Conservation (phyloP, 53 echinoderm and acorn worm genomes). For the Actinopyga echinites region DNA sequence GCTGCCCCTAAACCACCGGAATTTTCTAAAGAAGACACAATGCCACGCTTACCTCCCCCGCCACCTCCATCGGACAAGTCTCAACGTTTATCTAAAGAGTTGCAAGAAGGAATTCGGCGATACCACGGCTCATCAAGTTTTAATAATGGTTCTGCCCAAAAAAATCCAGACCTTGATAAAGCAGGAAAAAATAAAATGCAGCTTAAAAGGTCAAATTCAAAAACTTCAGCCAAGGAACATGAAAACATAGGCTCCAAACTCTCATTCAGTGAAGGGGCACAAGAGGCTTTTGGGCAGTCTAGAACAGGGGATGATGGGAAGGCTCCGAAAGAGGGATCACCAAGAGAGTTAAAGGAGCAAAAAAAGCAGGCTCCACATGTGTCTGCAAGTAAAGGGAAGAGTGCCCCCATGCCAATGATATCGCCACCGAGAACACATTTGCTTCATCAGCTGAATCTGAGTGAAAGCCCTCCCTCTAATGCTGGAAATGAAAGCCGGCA, state of each 20-base stretch:
- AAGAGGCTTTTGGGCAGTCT: not conserved
- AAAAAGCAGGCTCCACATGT: not conserved
- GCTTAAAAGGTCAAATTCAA: not conserved
- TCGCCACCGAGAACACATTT: slow-evolving; percentile 55
- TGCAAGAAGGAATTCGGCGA: slow-evolving; percentile 13
- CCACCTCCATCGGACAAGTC: slow-evolving; percentile 30
- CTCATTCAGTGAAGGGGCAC: too few species aligned
- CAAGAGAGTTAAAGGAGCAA: not conserved
- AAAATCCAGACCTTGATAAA: not conserved
- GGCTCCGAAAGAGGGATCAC: not conserved
- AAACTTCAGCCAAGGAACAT: not conserved
- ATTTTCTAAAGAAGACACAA: slow-evolving; percentile 24
- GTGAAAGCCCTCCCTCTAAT: slow-evolving; percentile 44
- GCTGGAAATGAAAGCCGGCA: slow-evolving; percentile 39
- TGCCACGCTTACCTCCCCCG: slow-evolving; percentile 48
- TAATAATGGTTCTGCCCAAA: not conserved
- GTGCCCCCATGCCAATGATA: slow-evolving; percentile 36
- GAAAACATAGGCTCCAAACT: too few species aligned
- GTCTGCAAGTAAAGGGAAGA: slow-evolving; percentile 23
- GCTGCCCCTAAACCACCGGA: slow-evolving; percentile 50
- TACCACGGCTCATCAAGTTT: not conserved
- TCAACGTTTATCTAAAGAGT: slow-evolving; percentile 14
- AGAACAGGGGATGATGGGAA: slow-evolving; percentile 22
- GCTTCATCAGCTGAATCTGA: slow-evolving; percentile 4
- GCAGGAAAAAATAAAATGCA: not conserved